Conservation (phyloP, 2,797 vertebrate species). For the Bucorvus abyssinicus region DNA sequence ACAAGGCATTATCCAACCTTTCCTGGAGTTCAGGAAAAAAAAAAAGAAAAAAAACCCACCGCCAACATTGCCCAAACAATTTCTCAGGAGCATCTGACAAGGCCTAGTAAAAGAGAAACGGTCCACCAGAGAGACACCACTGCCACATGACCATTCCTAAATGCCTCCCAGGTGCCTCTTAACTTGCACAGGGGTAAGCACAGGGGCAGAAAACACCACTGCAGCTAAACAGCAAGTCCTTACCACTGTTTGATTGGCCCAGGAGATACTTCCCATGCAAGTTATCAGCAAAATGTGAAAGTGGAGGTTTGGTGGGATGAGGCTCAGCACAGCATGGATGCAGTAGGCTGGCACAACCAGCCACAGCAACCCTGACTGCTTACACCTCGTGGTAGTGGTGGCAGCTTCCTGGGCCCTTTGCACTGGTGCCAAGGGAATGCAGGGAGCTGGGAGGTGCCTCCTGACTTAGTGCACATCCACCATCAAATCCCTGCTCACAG, state of each 20-base stretch:
- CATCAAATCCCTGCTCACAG: not conserved
- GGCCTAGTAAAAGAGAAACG: not conserved
- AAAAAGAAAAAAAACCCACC: too few species aligned
- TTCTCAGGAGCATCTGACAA: not conserved
- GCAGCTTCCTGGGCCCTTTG: not conserved
- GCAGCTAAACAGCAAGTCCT: not conserved
- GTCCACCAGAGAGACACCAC: not conserved
- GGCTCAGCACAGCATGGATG: not conserved
- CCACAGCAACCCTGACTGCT: fast-evolving
- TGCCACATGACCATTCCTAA: not conserved
- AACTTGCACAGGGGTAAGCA: not conserved
- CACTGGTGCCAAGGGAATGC: too few species aligned
- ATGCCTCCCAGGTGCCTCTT: not conserved
- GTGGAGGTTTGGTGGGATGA: not conserved
- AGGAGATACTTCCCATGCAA: not conserved
- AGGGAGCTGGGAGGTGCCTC: not conserved
- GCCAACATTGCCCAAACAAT: not conserved
- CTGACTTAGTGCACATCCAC: not conserved
- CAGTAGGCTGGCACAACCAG: fast-evolving
- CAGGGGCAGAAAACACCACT: fast-evolving
- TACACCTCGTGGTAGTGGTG: fast-evolving
- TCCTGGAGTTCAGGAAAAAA: not conserved
- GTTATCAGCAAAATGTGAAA: not conserved
- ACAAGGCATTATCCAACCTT: not conserved
- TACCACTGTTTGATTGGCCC: not conserved